Base-by-base conservation (phyloP, 2,888 invertebrate genomes). In the Agrotis segetum region DNA sequence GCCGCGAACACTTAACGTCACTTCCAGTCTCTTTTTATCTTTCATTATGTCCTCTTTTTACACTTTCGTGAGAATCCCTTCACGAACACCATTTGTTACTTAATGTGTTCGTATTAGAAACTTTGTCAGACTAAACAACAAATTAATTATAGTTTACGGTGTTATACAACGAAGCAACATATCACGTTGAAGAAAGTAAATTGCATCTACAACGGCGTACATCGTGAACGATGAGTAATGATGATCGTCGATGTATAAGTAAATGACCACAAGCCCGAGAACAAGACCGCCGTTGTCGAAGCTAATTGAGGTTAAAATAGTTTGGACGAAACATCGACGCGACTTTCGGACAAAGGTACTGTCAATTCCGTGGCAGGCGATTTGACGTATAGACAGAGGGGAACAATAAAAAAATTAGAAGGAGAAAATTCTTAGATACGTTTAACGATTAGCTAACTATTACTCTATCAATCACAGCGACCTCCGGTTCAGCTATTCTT, bases 1-100 rank as follows among this genome's bases (percentile, higher is more conserved):
- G 52, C 96, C 96, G 52, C 95, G 94, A 71, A 96, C 96, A 86
- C 95, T 96, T 74, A 96, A 86, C 81, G 93, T 96, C 70, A 96
- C 89, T 92, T 96, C 93, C 47, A 96, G 88, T 91, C 95, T 94
- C 90, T 79, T 79, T 66, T 95, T 95, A 84, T 96, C 94, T 91
- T 92, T 96, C 96, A 96, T 96, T 77, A 77, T 94, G 84, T 77
- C 58, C 83, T 76, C 77, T 61, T 75, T 74, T 82, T 83, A 81
- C 83, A 86, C 81, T 85, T 66, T 70, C 83, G 77, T 83, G 79
- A 82, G 77, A 76, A 84, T 72, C 59, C 60, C 65, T 44, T 77
- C 62, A 74, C 81, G 72, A 85, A 84, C 71, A 86, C 82, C 85
- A 81, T 86, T 86, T 88, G 84, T 89, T 84, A 84, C 83, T 87